Conservation (phyloP, 1,140 invertebrate species). For the Halesus radiatus region DNA sequence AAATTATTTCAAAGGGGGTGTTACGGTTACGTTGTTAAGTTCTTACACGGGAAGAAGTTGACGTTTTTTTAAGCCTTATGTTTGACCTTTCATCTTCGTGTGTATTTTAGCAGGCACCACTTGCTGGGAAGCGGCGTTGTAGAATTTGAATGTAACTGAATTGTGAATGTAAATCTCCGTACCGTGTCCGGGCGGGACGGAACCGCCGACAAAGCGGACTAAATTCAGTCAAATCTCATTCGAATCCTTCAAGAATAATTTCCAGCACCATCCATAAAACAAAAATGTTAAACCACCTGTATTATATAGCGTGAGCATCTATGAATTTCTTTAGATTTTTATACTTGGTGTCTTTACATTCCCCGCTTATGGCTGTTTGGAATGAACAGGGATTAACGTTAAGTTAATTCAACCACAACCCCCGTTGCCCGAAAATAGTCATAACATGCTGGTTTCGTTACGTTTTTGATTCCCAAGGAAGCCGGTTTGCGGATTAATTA, state of each 20-base stretch:
- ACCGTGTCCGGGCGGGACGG: slow-evolving; percentile 8
- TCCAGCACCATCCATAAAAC: not conserved
- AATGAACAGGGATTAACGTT: not conserved
- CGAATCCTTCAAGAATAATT: not conserved
- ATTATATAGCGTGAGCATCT: not conserved
- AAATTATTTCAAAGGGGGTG: too few relatives aligned
- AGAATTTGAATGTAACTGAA: slow-evolving; percentile 22
- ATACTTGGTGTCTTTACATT: not conserved
- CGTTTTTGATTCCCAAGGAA: slow-evolving; percentile 19
- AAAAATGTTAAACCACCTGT: not conserved
- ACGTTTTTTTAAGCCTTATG: too few relatives aligned
- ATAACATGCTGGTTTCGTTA: slow-evolving; percentile 24
- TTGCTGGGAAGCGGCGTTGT: not conserved
- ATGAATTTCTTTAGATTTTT: not conserved
- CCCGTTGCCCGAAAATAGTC: not conserved
- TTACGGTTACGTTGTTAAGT: too few relatives aligned
- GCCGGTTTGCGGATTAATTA: slow-evolving; percentile 12
- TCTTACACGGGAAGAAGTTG: too few relatives aligned
- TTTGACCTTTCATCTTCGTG: too few relatives aligned
- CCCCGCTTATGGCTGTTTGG: not conserved
- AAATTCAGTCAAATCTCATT: slow-evolving; percentile 6
- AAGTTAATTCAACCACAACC: slow-evolving; percentile 35
- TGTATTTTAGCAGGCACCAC: too few relatives aligned
- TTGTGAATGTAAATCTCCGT: slow-evolving; percentile 24
- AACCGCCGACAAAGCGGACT: slow-evolving; percentile 12